Conservation (phyloP, 1,140 invertebrate species). For the Drosophila repleta region DNA sequence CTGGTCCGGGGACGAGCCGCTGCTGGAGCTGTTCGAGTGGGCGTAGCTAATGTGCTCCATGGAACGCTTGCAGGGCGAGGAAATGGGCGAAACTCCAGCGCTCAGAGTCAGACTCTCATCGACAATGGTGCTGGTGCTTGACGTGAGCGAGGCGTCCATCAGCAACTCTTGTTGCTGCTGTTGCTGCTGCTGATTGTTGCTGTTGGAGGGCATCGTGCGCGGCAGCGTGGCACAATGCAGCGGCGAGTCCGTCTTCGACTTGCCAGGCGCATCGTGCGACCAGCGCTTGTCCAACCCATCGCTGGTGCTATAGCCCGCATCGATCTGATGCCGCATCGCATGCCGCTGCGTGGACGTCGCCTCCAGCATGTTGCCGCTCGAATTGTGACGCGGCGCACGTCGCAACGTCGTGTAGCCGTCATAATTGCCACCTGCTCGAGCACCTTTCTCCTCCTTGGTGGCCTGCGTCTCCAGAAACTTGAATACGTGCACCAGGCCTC, state of each 20-base stretch:
- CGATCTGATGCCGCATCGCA: constrained; percentile 88
- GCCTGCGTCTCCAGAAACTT: constrained; percentile 96
- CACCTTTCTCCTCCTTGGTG: constrained; percentile 87
- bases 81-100: constrained; percentile 44
- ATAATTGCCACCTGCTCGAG: constrained; percentile 75
- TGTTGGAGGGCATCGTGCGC: constrained; percentile 42
- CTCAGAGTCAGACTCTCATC: constrained; percentile 74
- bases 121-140: constrained; percentile 80
- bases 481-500: constrained; percentile 96
- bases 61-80: constrained; percentile 55
- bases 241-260: constrained; percentile 70
- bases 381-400: constrained; percentile 84
- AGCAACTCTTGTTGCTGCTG: constrained; percentile 51
- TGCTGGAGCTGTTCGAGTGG: constrained; percentile 75
- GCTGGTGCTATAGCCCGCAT: constrained; percentile 93
- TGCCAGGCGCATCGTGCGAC: constrained; percentile 89
- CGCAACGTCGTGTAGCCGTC: constrained; percentile 81
- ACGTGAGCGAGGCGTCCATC: constrained; percentile 78
- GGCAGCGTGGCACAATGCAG: constrained; percentile 67
- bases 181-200: constrained; percentile 12
- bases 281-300: constrained; percentile 93
- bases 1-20: constrained; percentile 81
- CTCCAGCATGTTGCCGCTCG: constrained; percentile 85
- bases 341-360: constrained; percentile 65
- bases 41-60: constrained; percentile 49